Conservation (phyloP, 2,797 vertebrate species). For the Thunnus albacares region DNA sequence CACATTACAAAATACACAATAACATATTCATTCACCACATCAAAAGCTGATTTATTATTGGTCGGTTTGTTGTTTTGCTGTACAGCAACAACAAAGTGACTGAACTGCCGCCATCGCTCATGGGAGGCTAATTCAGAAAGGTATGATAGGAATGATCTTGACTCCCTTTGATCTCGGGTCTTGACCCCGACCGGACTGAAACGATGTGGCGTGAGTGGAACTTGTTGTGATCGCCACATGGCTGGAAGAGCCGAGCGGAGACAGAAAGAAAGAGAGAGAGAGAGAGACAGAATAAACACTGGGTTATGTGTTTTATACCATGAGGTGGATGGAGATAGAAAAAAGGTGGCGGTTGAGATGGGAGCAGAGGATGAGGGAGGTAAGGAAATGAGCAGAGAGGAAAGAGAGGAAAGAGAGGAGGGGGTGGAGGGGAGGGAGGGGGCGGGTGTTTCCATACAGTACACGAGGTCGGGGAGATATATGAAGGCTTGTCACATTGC, state of each 20-base stretch:
- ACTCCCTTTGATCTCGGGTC: conserved; percentile 26
- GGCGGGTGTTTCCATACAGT: conserved; percentile 59
- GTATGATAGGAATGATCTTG: conserved; percentile 35
- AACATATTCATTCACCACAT: conserved; percentile 17
- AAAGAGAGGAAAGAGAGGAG: background rate
- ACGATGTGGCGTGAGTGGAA: conserved; percentile 6
- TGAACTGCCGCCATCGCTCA: background rate
- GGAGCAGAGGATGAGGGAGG: conserved; percentile 18
- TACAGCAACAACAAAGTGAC: background rate
- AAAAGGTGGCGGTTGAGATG: background rate
- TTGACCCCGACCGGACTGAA: conserved; percentile 5
- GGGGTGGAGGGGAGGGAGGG: background rate
- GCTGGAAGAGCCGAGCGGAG: background rate
- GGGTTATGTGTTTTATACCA: background rate
- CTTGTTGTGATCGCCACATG: background rate
- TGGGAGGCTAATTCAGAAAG: background rate
- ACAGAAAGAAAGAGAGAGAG: background rate
- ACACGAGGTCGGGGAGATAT: conserved; percentile 65
- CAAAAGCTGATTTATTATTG: background rate
- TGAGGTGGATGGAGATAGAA: background rate
- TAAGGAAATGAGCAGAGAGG: conserved; percentile 31
- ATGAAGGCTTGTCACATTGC: conserved; percentile 79
- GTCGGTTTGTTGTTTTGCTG: conserved; percentile 16
- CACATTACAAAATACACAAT: background rate
- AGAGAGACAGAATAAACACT: conserved; percentile 15